Evolutionary conservation across 2,113 vertebrate genomes (phyloP).

Genomic region (Drymodes brunneopygia): DNA sequence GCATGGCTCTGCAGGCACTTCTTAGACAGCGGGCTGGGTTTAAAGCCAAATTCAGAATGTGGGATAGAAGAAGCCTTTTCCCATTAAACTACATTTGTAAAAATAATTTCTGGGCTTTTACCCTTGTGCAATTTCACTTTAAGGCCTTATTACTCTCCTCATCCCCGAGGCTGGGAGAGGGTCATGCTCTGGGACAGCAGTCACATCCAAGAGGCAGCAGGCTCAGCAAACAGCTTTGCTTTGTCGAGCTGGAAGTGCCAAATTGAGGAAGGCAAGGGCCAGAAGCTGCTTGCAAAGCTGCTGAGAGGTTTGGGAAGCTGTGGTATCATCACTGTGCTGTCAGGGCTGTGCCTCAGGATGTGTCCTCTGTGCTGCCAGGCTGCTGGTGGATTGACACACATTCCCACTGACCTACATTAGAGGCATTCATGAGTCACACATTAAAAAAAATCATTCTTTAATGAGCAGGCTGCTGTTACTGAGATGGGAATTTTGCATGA

Average conservation of each 20-base stretch:
- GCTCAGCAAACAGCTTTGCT: background rate
- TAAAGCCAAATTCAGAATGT: background rate
- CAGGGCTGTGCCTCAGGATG: background rate
- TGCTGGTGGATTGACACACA: background rate
- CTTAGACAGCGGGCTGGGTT: rapidly evolving
- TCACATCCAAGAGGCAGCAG: background rate
- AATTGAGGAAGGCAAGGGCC: background rate
- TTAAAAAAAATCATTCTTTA: background rate
- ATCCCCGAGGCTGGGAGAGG: rapidly evolving
- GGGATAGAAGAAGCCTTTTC: background rate
- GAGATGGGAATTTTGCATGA: background rate
- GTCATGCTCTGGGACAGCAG: background rate
- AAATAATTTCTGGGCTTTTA: background rate
- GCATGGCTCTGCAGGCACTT: background rate
- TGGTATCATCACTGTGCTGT: background rate
- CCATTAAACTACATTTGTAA: background rate
- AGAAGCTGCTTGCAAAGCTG: background rate
- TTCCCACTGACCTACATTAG: background rate
- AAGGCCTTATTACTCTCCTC: background rate
- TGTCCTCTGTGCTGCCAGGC: background rate
- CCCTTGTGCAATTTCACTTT: background rate
- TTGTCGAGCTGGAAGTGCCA: rapidly evolving
- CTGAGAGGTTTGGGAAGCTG: background rate
- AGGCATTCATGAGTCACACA: background rate
- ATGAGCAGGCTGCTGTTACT: background rate